Percentiles rank a stretch among this genome's conserved stretches.
Evolutionary conservation across 2,888 invertebrate species (phyloP).

Genomic region (Sthenelais limicola): DNA sequence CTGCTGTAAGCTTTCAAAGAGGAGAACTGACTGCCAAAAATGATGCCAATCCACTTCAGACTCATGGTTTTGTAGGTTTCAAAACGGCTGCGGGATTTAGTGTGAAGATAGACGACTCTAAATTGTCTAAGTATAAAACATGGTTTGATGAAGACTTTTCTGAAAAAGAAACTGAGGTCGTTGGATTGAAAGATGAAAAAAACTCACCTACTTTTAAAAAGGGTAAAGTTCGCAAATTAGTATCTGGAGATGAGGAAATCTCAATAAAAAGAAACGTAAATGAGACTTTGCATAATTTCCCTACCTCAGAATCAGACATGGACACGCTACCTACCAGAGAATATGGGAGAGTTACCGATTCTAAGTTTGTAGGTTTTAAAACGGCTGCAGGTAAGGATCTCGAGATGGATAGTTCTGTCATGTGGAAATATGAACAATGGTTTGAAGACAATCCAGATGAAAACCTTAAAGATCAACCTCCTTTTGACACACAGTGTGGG

Average conservation of each 20-base stretch:
- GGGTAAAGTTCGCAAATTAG: slow-evolving; percentile 2
- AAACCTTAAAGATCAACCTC: neutral
- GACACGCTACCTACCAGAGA: too few species aligned
- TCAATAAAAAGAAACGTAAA: too few species aligned
- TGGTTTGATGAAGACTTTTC: slow-evolving; percentile 19
- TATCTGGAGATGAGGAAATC: too few species aligned
- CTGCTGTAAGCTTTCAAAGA: too few species aligned
- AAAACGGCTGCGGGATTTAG: slow-evolving; percentile 6
- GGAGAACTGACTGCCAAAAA: too few species aligned
- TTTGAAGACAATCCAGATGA: neutral
- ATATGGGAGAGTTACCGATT: neutral
- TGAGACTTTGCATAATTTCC: too few species aligned
- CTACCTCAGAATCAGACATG: too few species aligned
- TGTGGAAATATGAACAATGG: neutral
- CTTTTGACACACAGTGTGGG: neutral
- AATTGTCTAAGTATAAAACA: neutral
- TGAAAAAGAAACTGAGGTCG: too few species aligned
- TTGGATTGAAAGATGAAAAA: too few species aligned
- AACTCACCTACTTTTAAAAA: too few species aligned
- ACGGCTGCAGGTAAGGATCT: neutral
- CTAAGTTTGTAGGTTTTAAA: neutral
- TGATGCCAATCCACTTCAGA: too few species aligned
- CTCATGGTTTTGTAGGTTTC: too few species aligned
- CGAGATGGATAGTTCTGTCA: neutral
- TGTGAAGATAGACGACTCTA: neutral